phyloP scores from a whole-genome alignment of 2,888 invertebrate species.

The Drosophila cognata region DNA sequence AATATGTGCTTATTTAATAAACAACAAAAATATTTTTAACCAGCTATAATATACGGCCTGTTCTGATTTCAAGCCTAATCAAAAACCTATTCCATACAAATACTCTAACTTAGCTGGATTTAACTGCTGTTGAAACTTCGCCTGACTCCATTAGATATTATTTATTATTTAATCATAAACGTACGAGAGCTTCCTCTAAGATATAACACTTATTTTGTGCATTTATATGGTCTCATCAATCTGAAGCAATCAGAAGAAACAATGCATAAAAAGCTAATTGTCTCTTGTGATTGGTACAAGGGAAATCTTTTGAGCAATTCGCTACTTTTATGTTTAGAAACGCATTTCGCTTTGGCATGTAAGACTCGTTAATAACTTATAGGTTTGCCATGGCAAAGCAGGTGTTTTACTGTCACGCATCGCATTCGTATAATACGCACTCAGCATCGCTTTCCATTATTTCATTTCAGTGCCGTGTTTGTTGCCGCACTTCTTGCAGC shows the following conservation, averaged over 20 bases:
- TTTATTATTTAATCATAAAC: not conserved
- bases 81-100: not conserved
- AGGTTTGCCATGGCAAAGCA: conserved; percentile 26
- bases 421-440: conserved; percentile 12
- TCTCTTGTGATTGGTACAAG: not conserved
- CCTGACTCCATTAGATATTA: not conserved
- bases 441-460: conserved; percentile 21
- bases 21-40: not conserved
- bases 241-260: not conserved
- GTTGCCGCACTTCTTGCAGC: conserved; percentile 2
- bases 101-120: not conserved
- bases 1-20: not conserved
- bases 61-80: not conserved
- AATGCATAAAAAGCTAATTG: not conserved
- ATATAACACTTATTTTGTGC: not conserved
- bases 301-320: not conserved
- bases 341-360: conserved; percentile 16
- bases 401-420: conserved; percentile 52
- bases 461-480: conserved; percentile 10
- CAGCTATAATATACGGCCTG: not conserved
- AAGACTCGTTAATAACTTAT: conserved; percentile 68
- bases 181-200: not conserved
- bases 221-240: not conserved
- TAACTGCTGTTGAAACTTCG: not conserved
- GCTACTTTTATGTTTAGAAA: not conserved